Conservation (phyloP, 2,797 vertebrate genomes). For the Todus mexicanus region DNA sequence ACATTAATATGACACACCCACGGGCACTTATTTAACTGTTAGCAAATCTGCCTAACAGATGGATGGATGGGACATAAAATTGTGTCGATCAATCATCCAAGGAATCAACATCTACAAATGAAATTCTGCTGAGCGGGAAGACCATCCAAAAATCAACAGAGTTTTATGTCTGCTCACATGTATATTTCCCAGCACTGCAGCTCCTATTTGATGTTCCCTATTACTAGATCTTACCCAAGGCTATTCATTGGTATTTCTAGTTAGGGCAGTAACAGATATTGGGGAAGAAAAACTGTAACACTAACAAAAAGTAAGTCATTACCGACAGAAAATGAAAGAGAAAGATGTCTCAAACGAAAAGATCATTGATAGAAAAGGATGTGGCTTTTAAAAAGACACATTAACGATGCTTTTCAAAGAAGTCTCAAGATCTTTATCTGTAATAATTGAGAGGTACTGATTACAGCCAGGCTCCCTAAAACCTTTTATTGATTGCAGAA, state of each 20-base stretch:
- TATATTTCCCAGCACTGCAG: neutral
- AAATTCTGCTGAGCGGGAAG: neutral
- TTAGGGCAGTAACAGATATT: neutral
- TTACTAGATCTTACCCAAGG: neutral
- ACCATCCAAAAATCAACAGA: neutral
- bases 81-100: neutral
- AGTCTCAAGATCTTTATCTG: neutral
- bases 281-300: neutral
- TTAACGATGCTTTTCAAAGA: neutral
- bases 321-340: neutral
- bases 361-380: neutral
- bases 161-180: neutral
- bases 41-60: neutral
- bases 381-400: fast-evolving
- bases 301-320: neutral
- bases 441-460: neutral
- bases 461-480: neutral
- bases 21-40: neutral
- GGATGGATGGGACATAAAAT: neutral
- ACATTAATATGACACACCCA: neutral
- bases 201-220: neutral
- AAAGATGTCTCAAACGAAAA: neutral
- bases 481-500: fast-evolving
- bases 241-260: neutral
- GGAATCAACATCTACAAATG: neutral